phyloP scores from a whole-genome alignment of 2,797 vertebrate genomes.

The Neosilurus mollespiculum region DNA sequence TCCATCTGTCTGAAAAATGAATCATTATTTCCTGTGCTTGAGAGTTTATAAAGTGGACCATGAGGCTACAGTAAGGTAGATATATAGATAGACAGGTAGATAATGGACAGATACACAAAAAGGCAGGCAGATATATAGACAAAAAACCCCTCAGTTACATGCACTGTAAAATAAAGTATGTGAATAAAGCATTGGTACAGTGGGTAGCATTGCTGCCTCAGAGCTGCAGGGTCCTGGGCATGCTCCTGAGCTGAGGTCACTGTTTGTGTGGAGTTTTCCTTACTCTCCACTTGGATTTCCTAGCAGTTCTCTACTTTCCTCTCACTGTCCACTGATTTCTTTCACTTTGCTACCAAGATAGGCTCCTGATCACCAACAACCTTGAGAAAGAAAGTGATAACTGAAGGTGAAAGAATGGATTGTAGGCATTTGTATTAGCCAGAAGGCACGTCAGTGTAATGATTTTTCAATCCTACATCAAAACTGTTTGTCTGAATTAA shows the following conservation, averaged over 20 bases:
- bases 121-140: no score
- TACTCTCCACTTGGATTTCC: no score
- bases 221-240: not conserved
- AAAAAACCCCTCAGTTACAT: not conserved
- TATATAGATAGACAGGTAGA: not conserved
- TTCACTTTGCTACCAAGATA: not conserved
- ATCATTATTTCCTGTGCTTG: not conserved
- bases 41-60: not conserved
- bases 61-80: not conserved
- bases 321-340: not conserved
- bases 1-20: not conserved
- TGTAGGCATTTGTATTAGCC: not conserved
- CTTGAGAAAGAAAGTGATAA: not conserved
- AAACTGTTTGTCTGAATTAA: not conserved
- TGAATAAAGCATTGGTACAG: not conserved
- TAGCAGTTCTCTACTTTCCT: not conserved
- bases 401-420: not conserved
- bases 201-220: not conserved
- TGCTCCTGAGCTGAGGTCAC: not conserved
- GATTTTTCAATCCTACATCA: not conserved
- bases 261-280: not conserved
- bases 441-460: not conserved
- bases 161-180: not conserved
- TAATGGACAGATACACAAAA: no score
- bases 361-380: not conserved